phyloP scores from a whole-genome alignment of 2,113 vertebrate species.

The Oostethus manadensis region DNA sequence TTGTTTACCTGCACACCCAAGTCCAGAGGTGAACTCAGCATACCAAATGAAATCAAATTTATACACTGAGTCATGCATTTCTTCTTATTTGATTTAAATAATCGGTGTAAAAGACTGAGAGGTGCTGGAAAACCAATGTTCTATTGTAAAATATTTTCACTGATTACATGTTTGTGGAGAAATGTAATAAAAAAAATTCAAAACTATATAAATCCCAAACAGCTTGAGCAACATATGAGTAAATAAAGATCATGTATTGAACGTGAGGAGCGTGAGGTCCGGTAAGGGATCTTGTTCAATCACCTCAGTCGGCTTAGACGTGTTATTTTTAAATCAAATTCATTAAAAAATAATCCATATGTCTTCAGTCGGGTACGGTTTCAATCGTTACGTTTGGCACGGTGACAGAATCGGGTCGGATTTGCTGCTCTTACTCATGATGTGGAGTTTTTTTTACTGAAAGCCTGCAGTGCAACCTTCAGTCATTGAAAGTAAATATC shows the following conservation, averaged over 20 bases:
- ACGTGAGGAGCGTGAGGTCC: constrained; percentile 26
- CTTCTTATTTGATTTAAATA: too few relatives aligned
- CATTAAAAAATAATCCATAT: constrained; percentile 28
- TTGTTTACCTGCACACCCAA: too few relatives aligned
- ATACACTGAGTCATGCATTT: too few relatives aligned
- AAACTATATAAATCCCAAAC: constrained; percentile 31
- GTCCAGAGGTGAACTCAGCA: too few relatives aligned
- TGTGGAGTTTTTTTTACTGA: too few relatives aligned
- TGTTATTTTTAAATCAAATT: constrained; percentile 26
- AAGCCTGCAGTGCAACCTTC: too few relatives aligned
- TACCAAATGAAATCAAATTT: too few relatives aligned
- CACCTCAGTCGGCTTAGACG: constrained; percentile 22
- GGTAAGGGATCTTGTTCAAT: constrained; percentile 18
- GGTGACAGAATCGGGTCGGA: constrained; percentile 43
- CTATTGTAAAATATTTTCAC: constrained; percentile 4
- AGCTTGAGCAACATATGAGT: constrained; percentile 30
- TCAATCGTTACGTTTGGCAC: constrained; percentile 6
- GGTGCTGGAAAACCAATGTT: too few relatives aligned
- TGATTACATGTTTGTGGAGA: not conserved
- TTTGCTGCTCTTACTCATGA: not conserved
- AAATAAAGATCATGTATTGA: constrained; percentile 13
- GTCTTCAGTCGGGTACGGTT: constrained; percentile 9
- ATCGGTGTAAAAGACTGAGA: too few relatives aligned
- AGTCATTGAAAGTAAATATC: too few relatives aligned
- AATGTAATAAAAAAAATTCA: constrained; percentile 3